Conservation (phyloP, 2,888 invertebrate genomes). For the Yponomeuta sedellus region DNA sequence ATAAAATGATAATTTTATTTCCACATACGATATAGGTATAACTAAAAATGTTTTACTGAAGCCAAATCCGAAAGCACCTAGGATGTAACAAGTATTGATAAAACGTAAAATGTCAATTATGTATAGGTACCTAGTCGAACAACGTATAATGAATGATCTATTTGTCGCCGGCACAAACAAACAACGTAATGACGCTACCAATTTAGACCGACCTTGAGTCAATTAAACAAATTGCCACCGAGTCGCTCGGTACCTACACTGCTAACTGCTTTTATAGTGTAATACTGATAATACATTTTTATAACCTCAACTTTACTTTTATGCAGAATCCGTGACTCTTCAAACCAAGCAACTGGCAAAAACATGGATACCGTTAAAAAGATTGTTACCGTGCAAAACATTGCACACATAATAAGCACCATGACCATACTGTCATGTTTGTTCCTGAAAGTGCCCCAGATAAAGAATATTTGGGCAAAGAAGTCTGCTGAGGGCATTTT, state of each 20-base stretch:
- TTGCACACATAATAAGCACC: constrained; percentile 58
- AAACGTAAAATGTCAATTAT: not conserved
- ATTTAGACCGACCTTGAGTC: not conserved
- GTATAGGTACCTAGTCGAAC: too few species aligned
- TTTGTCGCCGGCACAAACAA: not conserved
- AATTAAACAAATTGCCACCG: not conserved
- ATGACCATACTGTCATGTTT: constrained; percentile 87
- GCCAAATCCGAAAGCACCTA: too few species aligned
- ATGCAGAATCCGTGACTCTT: not conserved
- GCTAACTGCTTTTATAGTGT: not conserved
- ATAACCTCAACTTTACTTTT: not conserved
- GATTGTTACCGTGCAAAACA: not conserved
- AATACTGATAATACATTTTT: not conserved
- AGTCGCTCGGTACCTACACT: not conserved
- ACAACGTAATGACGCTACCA: not conserved
- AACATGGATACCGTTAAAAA: not conserved
- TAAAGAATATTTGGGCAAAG: constrained; percentile 78
- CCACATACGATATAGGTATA: too few species aligned
- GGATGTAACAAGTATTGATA: too few species aligned
- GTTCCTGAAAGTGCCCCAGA: constrained; percentile 89
- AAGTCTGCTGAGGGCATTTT: constrained; percentile 84
- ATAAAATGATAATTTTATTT: too few species aligned
- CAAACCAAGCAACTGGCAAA: not conserved
- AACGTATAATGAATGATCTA: not conserved
- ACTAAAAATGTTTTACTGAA: too few species aligned